Percentiles rank a stretch among this genome's conserved stretches.
Evolutionary conservation across 2,888 invertebrate genomes (phyloP).

Genomic region (Ornithoptera alexandrae): DNA sequence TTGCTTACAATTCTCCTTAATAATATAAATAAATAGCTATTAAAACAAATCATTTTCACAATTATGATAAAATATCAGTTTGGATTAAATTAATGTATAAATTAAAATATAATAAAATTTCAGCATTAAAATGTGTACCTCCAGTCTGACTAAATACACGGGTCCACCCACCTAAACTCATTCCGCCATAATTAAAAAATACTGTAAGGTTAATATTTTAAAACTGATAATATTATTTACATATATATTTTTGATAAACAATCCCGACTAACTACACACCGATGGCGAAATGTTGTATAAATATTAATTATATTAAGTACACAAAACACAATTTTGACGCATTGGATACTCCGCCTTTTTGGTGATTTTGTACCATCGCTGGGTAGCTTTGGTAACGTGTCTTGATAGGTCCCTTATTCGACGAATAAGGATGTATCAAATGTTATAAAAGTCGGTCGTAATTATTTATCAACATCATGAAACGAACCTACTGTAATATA

Average conservation of each 20-base stretch:
- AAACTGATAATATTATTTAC: slow-evolving; percentile 26
- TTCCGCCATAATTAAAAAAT: slow-evolving; percentile 25
- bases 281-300: slow-evolving; percentile 14
- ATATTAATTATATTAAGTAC: slow-evolving; percentile 26
- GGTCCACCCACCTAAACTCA: slow-evolving; percentile 6
- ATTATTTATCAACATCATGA: slow-evolving; percentile 18
- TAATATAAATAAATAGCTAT: slow-evolving; percentile 59
- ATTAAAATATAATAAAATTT: slow-evolving; percentile 36
- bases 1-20: slow-evolving; percentile 72
- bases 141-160: slow-evolving; percentile 22
- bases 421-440: slow-evolving; percentile 30
- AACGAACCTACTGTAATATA: neutral
- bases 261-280: slow-evolving; percentile 27
- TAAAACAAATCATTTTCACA: slow-evolving; percentile 50
- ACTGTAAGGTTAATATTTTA: slow-evolving; percentile 30
- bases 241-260: slow-evolving; percentile 27
- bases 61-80: slow-evolving; percentile 64
- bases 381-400: slow-evolving; percentile 26
- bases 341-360: slow-evolving; percentile 5
- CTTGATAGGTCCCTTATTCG: slow-evolving; percentile 30
- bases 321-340: slow-evolving; percentile 21
- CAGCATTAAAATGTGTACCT: slow-evolving; percentile 20
- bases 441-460: slow-evolving; percentile 25
- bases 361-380: slow-evolving; percentile 23
- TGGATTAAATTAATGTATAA: slow-evolving; percentile 52